Percentiles rank a stretch among this genome's conserved stretches.
Conservation (phyloP, 2,797 vertebrate genomes). For the Momotus momota region DNA sequence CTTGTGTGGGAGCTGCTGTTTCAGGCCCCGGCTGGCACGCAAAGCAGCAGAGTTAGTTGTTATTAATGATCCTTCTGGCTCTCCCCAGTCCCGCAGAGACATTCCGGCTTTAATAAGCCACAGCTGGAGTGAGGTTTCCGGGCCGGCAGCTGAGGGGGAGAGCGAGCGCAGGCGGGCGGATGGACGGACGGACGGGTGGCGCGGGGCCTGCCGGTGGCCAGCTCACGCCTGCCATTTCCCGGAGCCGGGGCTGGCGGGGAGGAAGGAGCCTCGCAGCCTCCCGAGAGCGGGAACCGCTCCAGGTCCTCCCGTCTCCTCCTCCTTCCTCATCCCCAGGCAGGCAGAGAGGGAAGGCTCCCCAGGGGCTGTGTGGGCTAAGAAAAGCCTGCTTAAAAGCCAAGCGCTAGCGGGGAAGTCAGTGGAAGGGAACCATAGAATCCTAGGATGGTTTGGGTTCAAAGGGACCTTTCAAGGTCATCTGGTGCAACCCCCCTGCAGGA, state of each 20-base stretch:
- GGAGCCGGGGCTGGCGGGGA: background rate
- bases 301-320: background rate
- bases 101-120: constrained; percentile 83
- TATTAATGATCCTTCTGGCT: constrained; percentile 63
- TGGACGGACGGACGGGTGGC: background rate
- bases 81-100: constrained; percentile 73
- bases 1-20: background rate
- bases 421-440: background rate
- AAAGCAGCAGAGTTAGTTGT: constrained; percentile 6
- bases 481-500: background rate
- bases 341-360: background rate
- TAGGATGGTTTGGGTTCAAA: background rate
- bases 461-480: background rate
- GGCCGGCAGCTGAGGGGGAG: constrained; percentile 30
- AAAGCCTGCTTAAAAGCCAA: background rate
- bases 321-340: background rate
- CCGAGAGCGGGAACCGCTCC: background rate
- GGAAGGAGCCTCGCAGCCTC: background rate
- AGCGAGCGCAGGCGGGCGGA: background rate
- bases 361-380: background rate
- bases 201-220: background rate
- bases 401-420: background rate
- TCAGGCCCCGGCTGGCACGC: background rate
- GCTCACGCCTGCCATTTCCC: background rate
- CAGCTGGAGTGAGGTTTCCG: constrained; percentile 52